These are phyloP conservation scores for Trissonchulus latispiculum DNA, from an alignment of 2,888 invertebrate species.

Conservation along the genomic window DNA sequence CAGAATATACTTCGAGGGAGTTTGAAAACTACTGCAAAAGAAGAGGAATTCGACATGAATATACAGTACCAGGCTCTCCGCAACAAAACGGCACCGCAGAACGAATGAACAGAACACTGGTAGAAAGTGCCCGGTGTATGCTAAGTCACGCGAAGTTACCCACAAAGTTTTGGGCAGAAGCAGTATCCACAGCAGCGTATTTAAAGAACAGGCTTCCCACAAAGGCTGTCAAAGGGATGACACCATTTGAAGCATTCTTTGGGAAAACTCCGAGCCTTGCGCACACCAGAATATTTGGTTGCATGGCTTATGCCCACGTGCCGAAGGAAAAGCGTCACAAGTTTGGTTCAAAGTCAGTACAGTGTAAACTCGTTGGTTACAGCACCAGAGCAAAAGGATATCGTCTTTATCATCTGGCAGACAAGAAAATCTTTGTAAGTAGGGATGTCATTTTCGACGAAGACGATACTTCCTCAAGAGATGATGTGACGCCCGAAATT, in stretches of 20 bases:
- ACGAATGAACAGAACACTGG: constrained; percentile 20
- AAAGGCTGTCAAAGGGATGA: constrained; percentile 3
- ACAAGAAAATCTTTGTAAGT: neutral
- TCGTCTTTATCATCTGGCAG: neutral
- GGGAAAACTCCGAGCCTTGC: neutral
- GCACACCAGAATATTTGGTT: neutral
- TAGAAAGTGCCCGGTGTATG: constrained; percentile 23
- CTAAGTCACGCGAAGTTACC: constrained; percentile 19
- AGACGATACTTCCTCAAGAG: too few relatives aligned
- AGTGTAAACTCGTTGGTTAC: neutral
- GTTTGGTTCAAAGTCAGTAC: neutral
- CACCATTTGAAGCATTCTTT: neutral
- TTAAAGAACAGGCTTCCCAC: constrained; percentile 21
- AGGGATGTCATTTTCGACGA: neutral
- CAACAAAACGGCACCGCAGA: constrained; percentile 23
- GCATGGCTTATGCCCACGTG: neutral
- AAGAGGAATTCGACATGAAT: constrained; percentile 17
- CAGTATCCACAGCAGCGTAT: constrained; percentile 24
- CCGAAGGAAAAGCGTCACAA: neutral
- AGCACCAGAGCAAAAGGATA: neutral
- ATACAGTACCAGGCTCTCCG: constrained; percentile 21
- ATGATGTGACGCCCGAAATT: too few relatives aligned
- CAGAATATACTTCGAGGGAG: constrained; percentile 19
- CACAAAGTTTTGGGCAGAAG: constrained; percentile 26
- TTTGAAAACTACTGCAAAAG: constrained; percentile 5